A percentile compares a stretch with the other conserved stretches of the same genome.
Conservation (phyloP, 2,797 vertebrate species). For the Acomys russatus region DNA sequence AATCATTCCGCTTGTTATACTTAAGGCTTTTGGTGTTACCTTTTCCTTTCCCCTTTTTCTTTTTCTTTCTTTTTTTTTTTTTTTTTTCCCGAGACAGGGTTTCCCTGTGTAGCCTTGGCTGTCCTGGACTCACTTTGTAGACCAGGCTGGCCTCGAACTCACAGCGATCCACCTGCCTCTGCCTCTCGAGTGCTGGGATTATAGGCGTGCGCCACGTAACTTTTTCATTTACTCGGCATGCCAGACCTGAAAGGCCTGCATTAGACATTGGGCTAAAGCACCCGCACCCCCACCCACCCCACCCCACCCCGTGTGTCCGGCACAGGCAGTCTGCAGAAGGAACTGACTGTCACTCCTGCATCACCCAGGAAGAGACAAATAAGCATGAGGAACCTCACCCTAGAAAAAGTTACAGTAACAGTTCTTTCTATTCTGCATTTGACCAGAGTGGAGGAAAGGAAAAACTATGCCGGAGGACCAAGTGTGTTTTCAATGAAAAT, state of each 20-base stretch:
- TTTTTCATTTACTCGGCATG: background rate
- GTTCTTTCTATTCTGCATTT: constrained; percentile 8
- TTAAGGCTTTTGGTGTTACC: background rate
- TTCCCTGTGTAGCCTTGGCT: no score
- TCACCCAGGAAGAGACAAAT: constrained; percentile 1
- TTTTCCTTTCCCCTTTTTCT: no score
- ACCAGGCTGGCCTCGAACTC: no score
- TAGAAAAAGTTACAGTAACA: constrained; percentile 4
- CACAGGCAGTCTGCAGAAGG: background rate
- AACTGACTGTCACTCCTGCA: background rate
- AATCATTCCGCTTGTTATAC: constrained; percentile 17
- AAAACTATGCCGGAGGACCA: constrained; percentile 28
- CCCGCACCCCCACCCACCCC: background rate
- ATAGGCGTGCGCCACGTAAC: no score
- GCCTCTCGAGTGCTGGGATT: no score
- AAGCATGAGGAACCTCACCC: background rate
- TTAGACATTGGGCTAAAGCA: background rate
- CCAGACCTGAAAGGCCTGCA: background rate
- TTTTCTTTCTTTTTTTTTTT: no score
- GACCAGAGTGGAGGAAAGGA: background rate
- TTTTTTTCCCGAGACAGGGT: no score
- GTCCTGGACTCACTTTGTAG: no score
- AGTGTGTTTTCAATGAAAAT: background rate
- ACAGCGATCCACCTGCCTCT: no score
- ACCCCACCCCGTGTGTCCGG: no score